phyloP scores from a whole-genome alignment of 2,797 vertebrate species.

The Acipenser oxyrinchus region DNA sequence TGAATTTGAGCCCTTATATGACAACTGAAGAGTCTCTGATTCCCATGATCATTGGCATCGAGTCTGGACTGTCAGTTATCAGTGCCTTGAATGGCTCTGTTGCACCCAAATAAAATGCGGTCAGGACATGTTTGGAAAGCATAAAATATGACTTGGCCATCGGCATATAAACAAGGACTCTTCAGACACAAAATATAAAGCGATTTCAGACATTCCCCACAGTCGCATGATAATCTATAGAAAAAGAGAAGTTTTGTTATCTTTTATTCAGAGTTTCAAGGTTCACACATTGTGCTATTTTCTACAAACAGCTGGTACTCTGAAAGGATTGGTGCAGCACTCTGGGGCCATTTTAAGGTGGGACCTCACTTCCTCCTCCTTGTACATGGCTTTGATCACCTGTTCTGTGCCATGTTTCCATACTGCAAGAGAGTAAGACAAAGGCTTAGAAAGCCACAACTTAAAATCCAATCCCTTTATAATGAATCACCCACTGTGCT shows the following conservation, averaged over 20 bases:
- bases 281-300: not conserved
- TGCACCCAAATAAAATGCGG: not conserved
- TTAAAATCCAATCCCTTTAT: slow-evolving; percentile 17
- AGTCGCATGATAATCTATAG: not conserved
- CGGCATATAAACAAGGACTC: not conserved
- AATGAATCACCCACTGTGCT: slow-evolving; percentile 20
- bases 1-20: not conserved
- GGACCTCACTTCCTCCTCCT: not conserved
- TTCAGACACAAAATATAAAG: not conserved
- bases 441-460: slow-evolving; percentile 4
- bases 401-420: not conserved
- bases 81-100: not conserved
- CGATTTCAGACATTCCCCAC: too few relatives aligned
- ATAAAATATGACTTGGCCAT: not conserved
- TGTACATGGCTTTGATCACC: not conserved
- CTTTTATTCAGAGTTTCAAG: not conserved
- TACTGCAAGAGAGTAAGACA: slow-evolving; percentile 8
- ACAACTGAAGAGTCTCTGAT: not conserved
- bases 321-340: not conserved
- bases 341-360: not conserved
- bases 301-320: not conserved
- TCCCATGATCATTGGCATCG: not conserved
- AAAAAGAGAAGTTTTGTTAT: not conserved
- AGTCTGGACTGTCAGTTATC: not conserved
- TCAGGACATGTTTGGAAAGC: not conserved